Base-by-base conservation (phyloP, 2,888 invertebrate genomes). In the Pollenia griseotomentosa region DNA sequence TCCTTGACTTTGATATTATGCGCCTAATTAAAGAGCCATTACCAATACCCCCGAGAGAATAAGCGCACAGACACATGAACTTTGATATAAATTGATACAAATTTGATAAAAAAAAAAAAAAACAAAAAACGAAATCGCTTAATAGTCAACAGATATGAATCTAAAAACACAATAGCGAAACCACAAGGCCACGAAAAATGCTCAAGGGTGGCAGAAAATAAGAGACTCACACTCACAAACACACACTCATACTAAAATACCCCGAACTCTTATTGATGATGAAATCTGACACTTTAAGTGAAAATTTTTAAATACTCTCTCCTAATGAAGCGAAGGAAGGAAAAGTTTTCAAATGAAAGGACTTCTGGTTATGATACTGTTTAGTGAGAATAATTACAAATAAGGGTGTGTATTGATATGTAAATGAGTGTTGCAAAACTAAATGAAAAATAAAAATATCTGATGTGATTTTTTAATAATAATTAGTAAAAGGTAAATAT, bases 11-110 rank as follows among this genome's bases (percentile, higher is more conserved):
- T 84, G 87, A 79, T 88, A 88, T 82, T 89, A 92, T 92, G 90
- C 89, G 89, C 88, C 91, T 91, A 91, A 91, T 91, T 92, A 91
- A 91, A 91, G 91, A 90, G 83, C 91, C 91, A 91, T 91, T 91
- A 92, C 90, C 78, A 90, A 90, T 63, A 73, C 65, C 88, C 90
- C 91, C 48, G 44, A 33, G 8, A 59, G 66, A 33, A 66, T n/a
- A 42, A 73, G 42, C 46, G 23, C 14, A 3, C 3, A 48, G 10
- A n/a, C 42, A 51, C 51, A 65, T 48, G 59, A 68, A 73, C 53
- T 75, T 83, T 46, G 57, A 78, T 61, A 84, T 19, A 71, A 83
- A 82, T 83, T 70, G 74, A 68, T 70, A 78, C 59, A 70, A 79
- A 75, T 83, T 61, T 46, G 44, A 83, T 57, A 68, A 73, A 70